Conservation (phyloP, 2,113 vertebrate species). For the Syngnathus scovelli region DNA sequence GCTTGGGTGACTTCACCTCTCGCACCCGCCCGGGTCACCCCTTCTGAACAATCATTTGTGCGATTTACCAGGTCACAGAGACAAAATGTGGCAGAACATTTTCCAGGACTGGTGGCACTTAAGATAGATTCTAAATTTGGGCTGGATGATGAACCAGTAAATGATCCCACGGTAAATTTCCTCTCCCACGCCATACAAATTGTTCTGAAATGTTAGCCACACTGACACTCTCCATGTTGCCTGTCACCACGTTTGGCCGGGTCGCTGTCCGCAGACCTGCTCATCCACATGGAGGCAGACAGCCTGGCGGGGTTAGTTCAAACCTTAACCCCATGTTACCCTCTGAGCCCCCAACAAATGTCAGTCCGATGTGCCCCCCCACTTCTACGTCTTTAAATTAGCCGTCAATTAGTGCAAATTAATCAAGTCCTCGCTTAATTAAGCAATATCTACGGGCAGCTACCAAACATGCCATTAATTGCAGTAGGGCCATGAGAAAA, state of each 20-base stretch:
- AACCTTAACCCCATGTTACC: conserved; percentile 74
- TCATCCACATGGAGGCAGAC: conserved; percentile 36
- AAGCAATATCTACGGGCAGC: conserved; percentile 93
- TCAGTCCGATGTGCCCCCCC: conserved; percentile 87
- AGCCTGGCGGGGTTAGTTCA: neutral
- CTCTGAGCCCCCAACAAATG: conserved; percentile 78
- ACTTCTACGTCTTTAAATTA: conserved; percentile 83
- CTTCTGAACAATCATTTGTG: conserved; percentile 29
- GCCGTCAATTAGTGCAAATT: conserved; percentile 99
- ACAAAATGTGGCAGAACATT: neutral
- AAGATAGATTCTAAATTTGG: too few relatives aligned
- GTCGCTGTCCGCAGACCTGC: conserved; percentile 40
- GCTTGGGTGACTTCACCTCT: conserved; percentile 40
- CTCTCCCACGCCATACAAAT: neutral
- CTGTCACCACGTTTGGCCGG: conserved; percentile 46
- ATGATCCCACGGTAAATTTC: neutral
- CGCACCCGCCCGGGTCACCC: conserved; percentile 46
- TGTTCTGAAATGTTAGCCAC: conserved; percentile 37
- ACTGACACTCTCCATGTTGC: conserved; percentile 51
- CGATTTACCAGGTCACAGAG: conserved; percentile 9
- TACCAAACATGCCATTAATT: conserved; percentile 82
- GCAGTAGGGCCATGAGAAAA: conserved; percentile 90
- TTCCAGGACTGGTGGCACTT: neutral
- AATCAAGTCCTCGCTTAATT: conserved; percentile 99
- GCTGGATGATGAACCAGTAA: too few relatives aligned